These are phyloP conservation scores for Elysia crispata DNA, from an alignment of 2,888 invertebrate species.

Conservation along the genomic window DNA sequence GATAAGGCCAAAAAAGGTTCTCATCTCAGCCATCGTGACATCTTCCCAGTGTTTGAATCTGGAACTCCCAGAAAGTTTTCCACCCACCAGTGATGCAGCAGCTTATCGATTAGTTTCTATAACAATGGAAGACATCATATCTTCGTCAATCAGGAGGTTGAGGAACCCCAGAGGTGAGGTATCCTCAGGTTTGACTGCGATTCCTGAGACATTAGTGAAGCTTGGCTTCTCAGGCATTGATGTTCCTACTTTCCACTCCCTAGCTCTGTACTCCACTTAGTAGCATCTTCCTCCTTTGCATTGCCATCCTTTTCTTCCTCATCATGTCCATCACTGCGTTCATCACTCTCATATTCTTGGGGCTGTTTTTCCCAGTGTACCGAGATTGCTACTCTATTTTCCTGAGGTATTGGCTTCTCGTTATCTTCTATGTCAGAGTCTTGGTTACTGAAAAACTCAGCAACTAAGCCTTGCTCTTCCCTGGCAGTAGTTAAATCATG, in stretches of 20 bases:
- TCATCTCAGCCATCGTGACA: background rate
- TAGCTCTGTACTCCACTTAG: background rate
- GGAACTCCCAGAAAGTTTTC: background rate
- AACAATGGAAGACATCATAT: background rate
- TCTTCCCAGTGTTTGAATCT: background rate
- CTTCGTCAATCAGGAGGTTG: background rate
- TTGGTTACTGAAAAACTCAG: no score
- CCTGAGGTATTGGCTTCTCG: no score
- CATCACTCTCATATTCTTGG: no score
- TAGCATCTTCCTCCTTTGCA: background rate
- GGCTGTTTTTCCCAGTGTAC: no score
- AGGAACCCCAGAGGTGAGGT: background rate
- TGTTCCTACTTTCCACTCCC: background rate
- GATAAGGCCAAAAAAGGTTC: background rate
- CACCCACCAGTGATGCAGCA: background rate
- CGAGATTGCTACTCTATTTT: no score
- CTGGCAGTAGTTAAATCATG: no score
- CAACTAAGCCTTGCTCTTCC: no score
- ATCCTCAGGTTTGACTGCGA: background rate
- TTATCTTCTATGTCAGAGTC: no score
- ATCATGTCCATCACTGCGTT: no score
- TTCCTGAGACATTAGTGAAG: background rate
- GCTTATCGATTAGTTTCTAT: background rate
- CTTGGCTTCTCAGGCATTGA: background rate
- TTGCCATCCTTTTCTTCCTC: no score